phyloP scores from a whole-genome alignment of 1,140 invertebrate species.

The Dendroctonus valens region DNA sequence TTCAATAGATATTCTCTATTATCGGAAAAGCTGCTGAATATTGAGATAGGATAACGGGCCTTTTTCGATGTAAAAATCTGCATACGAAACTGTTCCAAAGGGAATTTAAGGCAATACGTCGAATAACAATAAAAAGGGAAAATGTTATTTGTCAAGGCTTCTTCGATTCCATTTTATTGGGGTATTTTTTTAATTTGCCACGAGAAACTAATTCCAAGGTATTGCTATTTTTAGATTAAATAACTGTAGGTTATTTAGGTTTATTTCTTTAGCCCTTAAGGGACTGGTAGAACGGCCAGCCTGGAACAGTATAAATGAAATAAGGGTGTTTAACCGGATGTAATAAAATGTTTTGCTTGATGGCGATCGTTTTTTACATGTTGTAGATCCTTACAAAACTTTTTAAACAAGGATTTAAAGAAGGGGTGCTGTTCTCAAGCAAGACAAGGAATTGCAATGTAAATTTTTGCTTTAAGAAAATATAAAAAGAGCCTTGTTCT shows the following conservation, averaged over 20 bases:
- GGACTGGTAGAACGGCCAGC: background rate
- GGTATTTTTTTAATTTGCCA: slow-evolving; percentile 12
- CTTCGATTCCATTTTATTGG: slow-evolving; percentile 10
- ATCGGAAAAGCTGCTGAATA: too few relatives aligned
- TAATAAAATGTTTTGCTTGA: background rate
- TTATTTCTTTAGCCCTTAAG: slow-evolving; percentile 12
- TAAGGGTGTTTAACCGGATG: background rate
- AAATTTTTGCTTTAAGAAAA: too few relatives aligned
- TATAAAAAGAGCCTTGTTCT: too few relatives aligned
- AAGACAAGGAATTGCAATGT: background rate
- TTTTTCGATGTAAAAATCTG: slow-evolving; percentile 13
- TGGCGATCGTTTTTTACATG: background rate
- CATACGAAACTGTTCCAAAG: slow-evolving; percentile 14
- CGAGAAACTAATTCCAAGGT: slow-evolving; percentile 15
- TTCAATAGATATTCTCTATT: too few relatives aligned
- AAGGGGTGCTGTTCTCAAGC: background rate
- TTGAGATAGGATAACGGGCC: too few relatives aligned
- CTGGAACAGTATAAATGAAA: slow-evolving; percentile 6
- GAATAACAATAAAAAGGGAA: slow-evolving; percentile 15
- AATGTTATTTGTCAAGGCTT: slow-evolving; percentile 10
- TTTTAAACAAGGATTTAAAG: too few relatives aligned
- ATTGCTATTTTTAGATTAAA: slow-evolving; percentile 20
- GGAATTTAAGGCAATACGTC: slow-evolving; percentile 17
- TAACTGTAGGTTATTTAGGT: slow-evolving; percentile 13
- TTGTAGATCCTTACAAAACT: too few relatives aligned